Conservation (phyloP, 1,140 invertebrate species). For the Notospermus geniculatus region DNA sequence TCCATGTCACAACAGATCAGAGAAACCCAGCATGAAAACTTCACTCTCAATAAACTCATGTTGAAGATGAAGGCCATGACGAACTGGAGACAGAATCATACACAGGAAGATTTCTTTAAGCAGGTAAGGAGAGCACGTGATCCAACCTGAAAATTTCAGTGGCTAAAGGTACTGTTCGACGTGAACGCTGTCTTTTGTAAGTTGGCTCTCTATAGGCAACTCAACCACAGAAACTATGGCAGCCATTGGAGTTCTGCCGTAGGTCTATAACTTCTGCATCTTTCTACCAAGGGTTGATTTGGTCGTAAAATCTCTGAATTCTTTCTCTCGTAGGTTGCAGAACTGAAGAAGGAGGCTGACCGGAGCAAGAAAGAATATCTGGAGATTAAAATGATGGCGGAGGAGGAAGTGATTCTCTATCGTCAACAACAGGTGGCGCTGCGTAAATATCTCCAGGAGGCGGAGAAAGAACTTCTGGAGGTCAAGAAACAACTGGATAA, state of each 20-base stretch:
- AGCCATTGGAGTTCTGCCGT: background rate
- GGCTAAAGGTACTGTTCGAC: too few species aligned
- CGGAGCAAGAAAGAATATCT: conserved; percentile 40
- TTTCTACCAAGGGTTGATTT: too few species aligned
- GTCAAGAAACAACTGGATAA: conserved; percentile 47
- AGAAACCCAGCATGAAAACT: conserved; percentile 43
- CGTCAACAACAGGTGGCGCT: conserved; percentile 49
- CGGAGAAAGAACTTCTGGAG: conserved; percentile 46
- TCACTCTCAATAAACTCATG: conserved; percentile 40
- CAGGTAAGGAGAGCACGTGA: conserved; percentile 28
- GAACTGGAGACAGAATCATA: conserved; percentile 44
- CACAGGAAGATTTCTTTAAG: conserved; percentile 35
- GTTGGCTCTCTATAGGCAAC: background rate
- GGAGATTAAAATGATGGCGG: conserved; percentile 39
- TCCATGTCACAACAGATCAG: conserved; percentile 35
- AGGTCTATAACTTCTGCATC: background rate
- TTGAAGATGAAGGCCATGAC: conserved; percentile 50
- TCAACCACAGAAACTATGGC: background rate
- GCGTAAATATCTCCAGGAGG: conserved; percentile 35
- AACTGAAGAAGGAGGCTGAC: conserved; percentile 39
- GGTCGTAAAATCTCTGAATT: background rate
- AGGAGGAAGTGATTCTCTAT: conserved; percentile 44
- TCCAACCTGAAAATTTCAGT: too few species aligned
- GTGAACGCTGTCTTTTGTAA: too few species aligned
- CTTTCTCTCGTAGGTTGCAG: conserved; percentile 27